Conservation (phyloP, 2,888 invertebrate genomes). For the Amphiduros pacificus region DNA sequence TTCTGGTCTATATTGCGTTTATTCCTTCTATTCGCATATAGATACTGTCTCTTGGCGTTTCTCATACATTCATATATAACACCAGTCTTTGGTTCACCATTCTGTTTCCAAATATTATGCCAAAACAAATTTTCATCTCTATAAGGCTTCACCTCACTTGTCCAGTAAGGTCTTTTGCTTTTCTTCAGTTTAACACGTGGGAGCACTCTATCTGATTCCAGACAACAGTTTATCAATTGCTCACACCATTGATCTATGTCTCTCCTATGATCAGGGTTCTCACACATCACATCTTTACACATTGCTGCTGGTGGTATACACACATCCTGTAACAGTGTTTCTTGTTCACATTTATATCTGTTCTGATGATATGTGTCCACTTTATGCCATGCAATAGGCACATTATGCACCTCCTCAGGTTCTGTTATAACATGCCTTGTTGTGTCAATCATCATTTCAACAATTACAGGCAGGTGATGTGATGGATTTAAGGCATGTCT, state of each 20-base stretch:
- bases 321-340: too few species aligned
- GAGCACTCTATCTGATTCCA: background rate
- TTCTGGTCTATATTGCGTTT: background rate
- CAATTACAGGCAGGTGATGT: background rate
- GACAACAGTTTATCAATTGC: background rate
- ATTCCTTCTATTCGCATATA: background rate
- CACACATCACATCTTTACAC: background rate
- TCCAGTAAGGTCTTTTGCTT: background rate
- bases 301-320: too few species aligned
- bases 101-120: background rate
- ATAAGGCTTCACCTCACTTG: background rate
- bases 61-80: background rate
- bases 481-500: background rate
- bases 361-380: too few species aligned
- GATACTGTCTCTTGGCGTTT: background rate
- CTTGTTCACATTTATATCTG: too few species aligned
- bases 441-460: too few species aligned
- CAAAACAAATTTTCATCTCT: background rate
- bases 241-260: background rate
- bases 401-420: too few species aligned
- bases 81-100: background rate
- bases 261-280: background rate
- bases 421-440: too few species aligned
- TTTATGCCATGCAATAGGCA: too few species aligned
- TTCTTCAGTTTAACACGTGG: background rate